Evolutionary conservation across 2,888 invertebrate species (phyloP).

Genomic region (Polyploca ridens): DNA sequence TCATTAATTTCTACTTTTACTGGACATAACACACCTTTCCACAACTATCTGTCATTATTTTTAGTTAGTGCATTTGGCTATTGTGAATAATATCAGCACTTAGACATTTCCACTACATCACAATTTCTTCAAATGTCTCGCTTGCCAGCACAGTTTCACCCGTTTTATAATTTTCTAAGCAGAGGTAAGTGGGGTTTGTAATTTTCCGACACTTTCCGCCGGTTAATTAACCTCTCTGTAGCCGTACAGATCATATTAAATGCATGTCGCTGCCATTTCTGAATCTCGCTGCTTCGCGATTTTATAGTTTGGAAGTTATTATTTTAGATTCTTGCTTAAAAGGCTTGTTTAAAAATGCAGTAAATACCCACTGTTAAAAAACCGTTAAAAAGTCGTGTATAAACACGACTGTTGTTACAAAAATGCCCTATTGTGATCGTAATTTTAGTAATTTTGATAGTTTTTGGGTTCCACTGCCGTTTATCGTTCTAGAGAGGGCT

Average conservation of each 20-base stretch:
- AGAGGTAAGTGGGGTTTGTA: conserved; percentile 15
- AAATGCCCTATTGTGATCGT: no score
- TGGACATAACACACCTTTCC: not conserved
- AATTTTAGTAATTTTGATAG: no score
- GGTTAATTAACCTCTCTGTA: conserved; percentile 34
- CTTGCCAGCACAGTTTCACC: not conserved
- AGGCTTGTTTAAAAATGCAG: no score
- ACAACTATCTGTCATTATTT: not conserved
- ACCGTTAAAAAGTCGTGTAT: no score
- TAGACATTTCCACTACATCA: conserved; percentile 1
- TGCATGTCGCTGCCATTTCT: conserved; percentile 25
- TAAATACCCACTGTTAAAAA: no score
- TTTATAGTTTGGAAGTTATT: not conserved
- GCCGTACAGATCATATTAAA: conserved; percentile 34
- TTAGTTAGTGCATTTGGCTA: not conserved
- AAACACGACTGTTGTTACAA: no score
- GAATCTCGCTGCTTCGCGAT: not conserved
- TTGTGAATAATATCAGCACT: not conserved
- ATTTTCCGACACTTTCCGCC: conserved; percentile 36
- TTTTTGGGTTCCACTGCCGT: no score
- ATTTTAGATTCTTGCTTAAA: not conserved
- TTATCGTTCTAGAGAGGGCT: no score
- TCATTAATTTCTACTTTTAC: no score
- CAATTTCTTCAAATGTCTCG: conserved; percentile 5
- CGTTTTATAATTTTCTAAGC: conserved; percentile 4